Conservation (phyloP, 2,797 vertebrate species). For the Salmo trutta region DNA sequence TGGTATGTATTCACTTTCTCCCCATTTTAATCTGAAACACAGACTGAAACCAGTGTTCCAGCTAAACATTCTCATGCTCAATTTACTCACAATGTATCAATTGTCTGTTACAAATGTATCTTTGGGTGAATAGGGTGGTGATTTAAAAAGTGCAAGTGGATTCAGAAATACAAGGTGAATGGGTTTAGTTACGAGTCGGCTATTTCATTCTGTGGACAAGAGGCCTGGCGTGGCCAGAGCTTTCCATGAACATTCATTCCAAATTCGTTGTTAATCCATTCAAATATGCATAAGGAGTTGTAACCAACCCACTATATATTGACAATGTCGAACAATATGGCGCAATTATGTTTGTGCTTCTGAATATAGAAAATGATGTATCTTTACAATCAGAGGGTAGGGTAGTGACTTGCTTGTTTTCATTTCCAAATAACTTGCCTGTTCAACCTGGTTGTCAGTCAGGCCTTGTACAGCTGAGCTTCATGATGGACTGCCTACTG, state of each 20-base stretch:
- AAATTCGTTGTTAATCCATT: conserved; percentile 60
- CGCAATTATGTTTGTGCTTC: neutral
- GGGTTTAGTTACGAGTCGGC: conserved; percentile 42
- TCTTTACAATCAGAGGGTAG: neutral
- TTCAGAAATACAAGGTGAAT: conserved; percentile 40
- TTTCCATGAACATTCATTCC: conserved; percentile 48
- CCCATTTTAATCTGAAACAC: conserved; percentile 39
- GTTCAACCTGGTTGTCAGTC: conserved; percentile 47
- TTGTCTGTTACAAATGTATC: conserved; percentile 11
- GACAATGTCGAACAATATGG: neutral
- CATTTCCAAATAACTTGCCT: conserved; percentile 43
- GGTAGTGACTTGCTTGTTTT: conserved; percentile 19
- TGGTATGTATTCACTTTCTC: conserved; percentile 67
- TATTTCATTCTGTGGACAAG: conserved; percentile 64
- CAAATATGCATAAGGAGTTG: conserved; percentile 37
- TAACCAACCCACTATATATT: neutral
- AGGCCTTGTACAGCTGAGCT: conserved; percentile 67
- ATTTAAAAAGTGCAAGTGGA: conserved; percentile 13
- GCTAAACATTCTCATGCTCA: conserved; percentile 43
- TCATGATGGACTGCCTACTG: conserved; percentile 47
- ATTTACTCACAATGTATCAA: neutral
- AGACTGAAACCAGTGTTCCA: conserved; percentile 30
- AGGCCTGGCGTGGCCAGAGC: conserved; percentile 73
- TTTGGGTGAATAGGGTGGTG: neutral
- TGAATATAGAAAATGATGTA: neutral